Conservation (phyloP, 1,140 invertebrate species). For the Eufriesea mexicana region DNA sequence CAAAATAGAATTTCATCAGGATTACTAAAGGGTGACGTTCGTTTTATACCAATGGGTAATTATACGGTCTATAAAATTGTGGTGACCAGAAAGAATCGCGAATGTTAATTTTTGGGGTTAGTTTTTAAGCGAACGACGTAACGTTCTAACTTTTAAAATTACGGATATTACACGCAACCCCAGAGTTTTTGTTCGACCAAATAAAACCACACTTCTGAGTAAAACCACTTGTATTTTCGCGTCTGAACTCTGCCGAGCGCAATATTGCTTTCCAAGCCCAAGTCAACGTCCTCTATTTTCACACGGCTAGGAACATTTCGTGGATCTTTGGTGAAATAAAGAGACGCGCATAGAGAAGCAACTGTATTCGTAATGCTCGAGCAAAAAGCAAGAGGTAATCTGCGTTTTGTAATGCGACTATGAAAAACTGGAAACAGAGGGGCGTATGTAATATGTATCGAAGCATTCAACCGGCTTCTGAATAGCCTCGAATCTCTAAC, state of each 20-base stretch:
- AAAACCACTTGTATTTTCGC: not conserved
- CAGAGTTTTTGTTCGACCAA: not conserved
- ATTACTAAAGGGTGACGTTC: not conserved
- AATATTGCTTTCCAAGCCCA: conserved; percentile 32
- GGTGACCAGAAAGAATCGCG: rapidly evolving
- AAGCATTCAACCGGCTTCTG: not conserved
- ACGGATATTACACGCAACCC: not conserved
- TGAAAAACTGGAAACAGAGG: not conserved
- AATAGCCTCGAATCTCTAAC: not conserved
- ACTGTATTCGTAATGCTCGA: not conserved
- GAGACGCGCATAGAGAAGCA: not conserved
- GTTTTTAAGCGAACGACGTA: not conserved
- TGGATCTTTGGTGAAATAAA: not conserved
- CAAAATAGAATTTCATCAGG: not conserved
- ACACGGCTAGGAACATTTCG: conserved; percentile 7
- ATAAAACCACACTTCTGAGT: not conserved
- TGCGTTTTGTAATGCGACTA: not conserved
- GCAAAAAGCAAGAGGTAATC: conserved; percentile 1
- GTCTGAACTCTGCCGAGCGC: not conserved
- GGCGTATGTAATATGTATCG: conserved; percentile 12
- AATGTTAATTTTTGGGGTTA: not conserved
- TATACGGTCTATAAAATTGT: not conserved
- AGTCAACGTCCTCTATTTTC: conserved; percentile 40
- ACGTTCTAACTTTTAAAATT: conserved; percentile 1
- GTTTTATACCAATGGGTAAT: not conserved